Conservation (phyloP, 2,888 invertebrate genomes). For the Heliconius hortense region DNA sequence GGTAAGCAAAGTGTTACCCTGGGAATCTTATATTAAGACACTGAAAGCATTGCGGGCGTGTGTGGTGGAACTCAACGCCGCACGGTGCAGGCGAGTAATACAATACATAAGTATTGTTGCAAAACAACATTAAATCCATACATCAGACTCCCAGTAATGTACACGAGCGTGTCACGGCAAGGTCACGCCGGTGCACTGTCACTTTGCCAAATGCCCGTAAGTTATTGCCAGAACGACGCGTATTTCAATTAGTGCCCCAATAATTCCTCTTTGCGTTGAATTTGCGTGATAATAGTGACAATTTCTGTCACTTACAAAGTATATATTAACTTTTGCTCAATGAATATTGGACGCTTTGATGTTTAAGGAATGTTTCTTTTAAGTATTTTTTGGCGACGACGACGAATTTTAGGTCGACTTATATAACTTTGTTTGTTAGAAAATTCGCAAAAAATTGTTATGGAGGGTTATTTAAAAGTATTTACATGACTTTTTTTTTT, state of each 20-base stretch:
- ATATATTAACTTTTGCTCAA: neutral
- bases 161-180: slow-evolving; percentile 23
- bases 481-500: too few species aligned
- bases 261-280: slow-evolving; percentile 20
- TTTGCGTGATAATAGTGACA: slow-evolving; percentile 6
- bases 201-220: slow-evolving; percentile 26
- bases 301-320: slow-evolving; percentile 6
- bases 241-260: slow-evolving; percentile 35
- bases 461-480: neutral
- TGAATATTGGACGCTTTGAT: neutral
- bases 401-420: neutral
- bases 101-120: neutral
- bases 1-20: too few species aligned
- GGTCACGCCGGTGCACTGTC: slow-evolving; percentile 33
- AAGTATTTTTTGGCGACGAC: too few species aligned
- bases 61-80: too few species aligned
- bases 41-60: too few species aligned
- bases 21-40: too few species aligned
- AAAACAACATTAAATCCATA: slow-evolving; percentile 10
- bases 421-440: too few species aligned
- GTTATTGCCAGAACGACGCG: slow-evolving; percentile 47
- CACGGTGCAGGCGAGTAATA: neutral
- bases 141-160: slow-evolving; percentile 14
- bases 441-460: too few species aligned
- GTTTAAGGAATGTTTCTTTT: neutral